Conservation (phyloP, 2,888 invertebrate genomes). For the Augiades crinisus region DNA sequence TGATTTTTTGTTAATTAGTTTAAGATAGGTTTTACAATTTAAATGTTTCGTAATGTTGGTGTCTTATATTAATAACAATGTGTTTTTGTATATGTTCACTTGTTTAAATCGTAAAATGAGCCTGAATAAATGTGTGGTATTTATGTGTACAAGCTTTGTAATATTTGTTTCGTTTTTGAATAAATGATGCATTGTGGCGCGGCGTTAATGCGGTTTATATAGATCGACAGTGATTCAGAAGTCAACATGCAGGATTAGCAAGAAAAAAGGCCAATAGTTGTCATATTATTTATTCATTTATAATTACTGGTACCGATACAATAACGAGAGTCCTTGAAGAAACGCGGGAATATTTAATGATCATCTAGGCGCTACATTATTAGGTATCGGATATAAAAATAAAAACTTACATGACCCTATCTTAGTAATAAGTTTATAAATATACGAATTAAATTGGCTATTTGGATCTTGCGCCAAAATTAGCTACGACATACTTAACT, state of each 20-base stretch:
- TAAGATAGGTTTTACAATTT: no score
- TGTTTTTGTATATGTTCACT: no score
- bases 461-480: constrained; percentile 27
- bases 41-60: no score
- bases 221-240: no score
- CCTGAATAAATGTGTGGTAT: no score
- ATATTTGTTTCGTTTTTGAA: no score
- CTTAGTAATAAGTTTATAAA: constrained; percentile 37
- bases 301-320: constrained; percentile 70
- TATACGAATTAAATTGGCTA: constrained; percentile 32
- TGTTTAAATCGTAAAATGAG: no score
- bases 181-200: no score
- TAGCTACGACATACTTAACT: constrained; percentile 26
- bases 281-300: constrained; percentile 77
- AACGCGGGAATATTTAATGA: constrained; percentile 52
- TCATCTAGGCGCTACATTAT: constrained; percentile 49
- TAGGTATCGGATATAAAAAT: constrained; percentile 66
- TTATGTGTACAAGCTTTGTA: no score
- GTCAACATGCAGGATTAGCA: constrained; percentile 43
- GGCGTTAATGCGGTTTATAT: no score
- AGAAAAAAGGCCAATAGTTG: constrained; percentile 74
- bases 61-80: no score
- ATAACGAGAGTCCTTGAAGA: constrained; percentile 46
- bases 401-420: constrained; percentile 61
- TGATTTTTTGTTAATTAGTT: no score